phyloP scores from a whole-genome alignment of 1,140 invertebrate genomes.

The Drosophila ogumai region DNA sequence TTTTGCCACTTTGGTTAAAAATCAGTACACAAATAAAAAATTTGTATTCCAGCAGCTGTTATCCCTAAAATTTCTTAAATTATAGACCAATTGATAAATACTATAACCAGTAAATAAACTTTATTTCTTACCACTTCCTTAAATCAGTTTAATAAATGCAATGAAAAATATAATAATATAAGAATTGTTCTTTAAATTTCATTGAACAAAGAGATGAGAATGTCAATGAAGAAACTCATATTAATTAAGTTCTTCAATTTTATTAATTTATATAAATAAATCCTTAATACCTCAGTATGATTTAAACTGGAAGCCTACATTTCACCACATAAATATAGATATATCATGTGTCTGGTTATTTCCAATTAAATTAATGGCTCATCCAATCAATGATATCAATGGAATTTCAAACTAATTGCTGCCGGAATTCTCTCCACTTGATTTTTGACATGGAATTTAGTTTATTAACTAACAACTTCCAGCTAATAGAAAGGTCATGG shows the following conservation, averaged over 20 bases:
- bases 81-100: too few relatives aligned
- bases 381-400: slow-evolving; percentile 13
- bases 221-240: too few relatives aligned
- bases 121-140: too few relatives aligned
- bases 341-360: neutral
- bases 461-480: slow-evolving; percentile 42
- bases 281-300: neutral
- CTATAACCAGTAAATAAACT: too few relatives aligned
- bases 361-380: neutral
- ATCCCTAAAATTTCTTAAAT: too few relatives aligned
- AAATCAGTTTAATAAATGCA: too few relatives aligned
- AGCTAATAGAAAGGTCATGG: slow-evolving; percentile 34
- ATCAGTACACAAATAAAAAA: too few relatives aligned
- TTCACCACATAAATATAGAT: neutral
- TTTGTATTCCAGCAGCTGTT: too few relatives aligned
- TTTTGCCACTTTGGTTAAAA: too few relatives aligned
- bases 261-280: neutral
- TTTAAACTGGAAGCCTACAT: neutral
- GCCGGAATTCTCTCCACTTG: slow-evolving; percentile 2
- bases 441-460: slow-evolving; percentile 29
- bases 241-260: neutral
- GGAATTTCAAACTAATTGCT: slow-evolving; percentile 15
- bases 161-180: too few relatives aligned
- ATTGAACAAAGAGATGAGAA: too few relatives aligned
- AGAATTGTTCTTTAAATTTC: too few relatives aligned